Evolutionary conservation across 2,888 invertebrate species (phyloP).

Genomic region (Drosophila subquinaria): DNA sequence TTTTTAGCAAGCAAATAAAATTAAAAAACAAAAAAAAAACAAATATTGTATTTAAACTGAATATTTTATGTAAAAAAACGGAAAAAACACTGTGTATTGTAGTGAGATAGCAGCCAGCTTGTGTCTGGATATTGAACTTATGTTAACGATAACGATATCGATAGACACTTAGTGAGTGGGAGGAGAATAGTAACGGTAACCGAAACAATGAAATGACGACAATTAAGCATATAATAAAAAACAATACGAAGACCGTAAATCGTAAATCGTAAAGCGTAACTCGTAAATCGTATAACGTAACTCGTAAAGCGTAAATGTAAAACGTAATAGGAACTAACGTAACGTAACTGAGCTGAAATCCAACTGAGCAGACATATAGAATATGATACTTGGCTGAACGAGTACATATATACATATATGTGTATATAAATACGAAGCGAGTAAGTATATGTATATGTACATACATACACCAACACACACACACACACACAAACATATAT

Average conservation of each 20-base stretch:
- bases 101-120: constrained; percentile 36
- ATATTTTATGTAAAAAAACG: constrained; percentile 69
- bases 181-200: constrained; percentile 57
- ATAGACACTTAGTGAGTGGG: constrained; percentile 3
- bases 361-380: constrained; percentile 30
- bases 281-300: constrained; percentile 36
- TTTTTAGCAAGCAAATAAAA: constrained; percentile 74
- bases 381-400: constrained; percentile 17
- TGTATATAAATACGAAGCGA: constrained; percentile 13
- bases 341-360: constrained; percentile 19
- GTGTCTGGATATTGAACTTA: constrained; percentile 27
- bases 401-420: constrained; percentile 22
- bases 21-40: constrained; percentile 30
- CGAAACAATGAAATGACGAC: constrained; percentile 81
- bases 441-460: constrained; percentile 22
- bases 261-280: constrained; percentile 51
- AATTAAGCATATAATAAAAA: constrained; percentile 63
- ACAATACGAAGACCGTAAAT: constrained; percentile 59
- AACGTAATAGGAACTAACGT: constrained; percentile 15
- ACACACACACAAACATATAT: constrained; percentile 18
- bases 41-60: constrained; percentile 52
- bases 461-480: constrained; percentile 5
- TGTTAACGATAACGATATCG: constrained; percentile 8
- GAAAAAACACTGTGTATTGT: constrained; percentile 31
- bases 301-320: constrained; percentile 33